Percentiles rank a stretch among this genome's conserved stretches.
Conservation (phyloP, 2,888 invertebrate species). For the Troilus luridus region DNA sequence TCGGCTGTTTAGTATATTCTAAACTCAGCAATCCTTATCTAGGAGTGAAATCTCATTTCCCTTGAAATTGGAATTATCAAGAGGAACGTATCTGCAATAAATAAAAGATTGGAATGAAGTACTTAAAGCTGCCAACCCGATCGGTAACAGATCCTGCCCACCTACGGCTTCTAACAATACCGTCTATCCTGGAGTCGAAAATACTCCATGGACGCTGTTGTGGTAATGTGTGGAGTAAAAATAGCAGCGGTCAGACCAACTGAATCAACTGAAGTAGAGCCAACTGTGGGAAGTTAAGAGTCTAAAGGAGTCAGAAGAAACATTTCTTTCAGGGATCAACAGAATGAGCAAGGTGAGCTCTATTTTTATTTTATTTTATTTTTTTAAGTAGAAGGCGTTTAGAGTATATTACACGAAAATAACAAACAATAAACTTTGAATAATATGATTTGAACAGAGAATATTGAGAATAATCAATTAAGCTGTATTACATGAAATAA, state of each 20-base stretch:
- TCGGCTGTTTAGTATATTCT: neutral
- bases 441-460: too few relatives aligned
- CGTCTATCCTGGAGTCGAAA: neutral
- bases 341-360: neutral
- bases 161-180: slow-evolving; percentile 9
- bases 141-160: neutral
- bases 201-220: neutral
- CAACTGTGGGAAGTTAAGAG: neutral
- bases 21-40: neutral
- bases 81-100: neutral
- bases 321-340: neutral
- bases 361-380: too few relatives aligned
- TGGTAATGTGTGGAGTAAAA: neutral
- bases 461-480: too few relatives aligned
- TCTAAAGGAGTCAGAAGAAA: neutral
- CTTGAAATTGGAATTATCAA: neutral
- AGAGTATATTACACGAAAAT: too few relatives aligned
- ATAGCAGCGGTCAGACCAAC: neutral
- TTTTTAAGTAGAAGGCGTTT: too few relatives aligned
- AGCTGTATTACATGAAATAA: too few relatives aligned
- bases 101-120: neutral
- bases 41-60: neutral
- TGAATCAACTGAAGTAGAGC: neutral
- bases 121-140: neutral
- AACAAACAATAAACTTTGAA: too few relatives aligned